These are phyloP conservation scores for Thumatha senex DNA, from an alignment of 2,888 invertebrate genomes.

Conservation along the genomic window DNA sequence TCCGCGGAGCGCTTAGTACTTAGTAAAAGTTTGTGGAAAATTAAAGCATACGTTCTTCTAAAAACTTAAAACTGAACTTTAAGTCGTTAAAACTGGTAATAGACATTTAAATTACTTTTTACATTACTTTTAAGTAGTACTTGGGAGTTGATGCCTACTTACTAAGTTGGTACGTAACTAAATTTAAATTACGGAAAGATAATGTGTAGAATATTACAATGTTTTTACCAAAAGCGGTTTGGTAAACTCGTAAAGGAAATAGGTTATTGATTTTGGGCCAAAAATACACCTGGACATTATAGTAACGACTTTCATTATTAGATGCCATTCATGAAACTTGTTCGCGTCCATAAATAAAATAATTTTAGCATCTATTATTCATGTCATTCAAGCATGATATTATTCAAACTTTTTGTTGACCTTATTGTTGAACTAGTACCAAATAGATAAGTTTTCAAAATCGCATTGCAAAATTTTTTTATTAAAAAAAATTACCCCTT, in stretches of 20 bases:
- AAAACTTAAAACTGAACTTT: not conserved
- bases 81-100: not conserved
- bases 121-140: not conserved
- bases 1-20: too few relatives aligned
- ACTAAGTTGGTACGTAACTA: too few relatives aligned
- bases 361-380: too few relatives aligned
- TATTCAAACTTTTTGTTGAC: too few relatives aligned
- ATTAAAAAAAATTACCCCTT: too few relatives aligned
- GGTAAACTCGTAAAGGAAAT: constrained; percentile 5
- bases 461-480: too few relatives aligned
- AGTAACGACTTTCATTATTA: not conserved
- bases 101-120: not conserved
- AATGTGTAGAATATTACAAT: not conserved
- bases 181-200: not conserved
- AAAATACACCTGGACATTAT: constrained; percentile 1
- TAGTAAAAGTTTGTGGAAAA: too few relatives aligned
- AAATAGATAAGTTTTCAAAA: too few relatives aligned
- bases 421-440: too few relatives aligned
- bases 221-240: not conserved
- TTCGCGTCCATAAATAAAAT: not conserved
- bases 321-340: not conserved
- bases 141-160: too few relatives aligned
- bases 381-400: too few relatives aligned
- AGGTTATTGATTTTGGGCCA: constrained; percentile 7
- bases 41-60: too few relatives aligned